Evolutionary conservation across 92 coral and sea anemone genomes (phyloP).

Genomic region (Bergia sp.): DNA sequence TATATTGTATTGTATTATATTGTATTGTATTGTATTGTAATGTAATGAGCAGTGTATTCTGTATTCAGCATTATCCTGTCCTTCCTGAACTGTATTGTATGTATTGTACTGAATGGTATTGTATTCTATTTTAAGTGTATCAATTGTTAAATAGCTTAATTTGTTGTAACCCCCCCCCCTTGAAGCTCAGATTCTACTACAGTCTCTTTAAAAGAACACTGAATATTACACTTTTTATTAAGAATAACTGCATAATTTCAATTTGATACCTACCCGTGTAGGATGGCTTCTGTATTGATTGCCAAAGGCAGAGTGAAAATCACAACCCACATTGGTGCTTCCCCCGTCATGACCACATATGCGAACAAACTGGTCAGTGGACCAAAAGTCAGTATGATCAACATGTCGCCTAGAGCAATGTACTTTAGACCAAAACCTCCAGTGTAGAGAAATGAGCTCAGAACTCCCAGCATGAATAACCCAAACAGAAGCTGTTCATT

Average conservation of each 20-base stretch:
- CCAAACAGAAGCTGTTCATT: conserved; percentile 32
- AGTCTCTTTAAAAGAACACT: too few relatives aligned
- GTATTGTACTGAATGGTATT: too few relatives aligned
- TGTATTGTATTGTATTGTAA: too few relatives aligned
- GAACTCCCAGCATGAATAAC: conserved; percentile 54
- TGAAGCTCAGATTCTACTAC: too few relatives aligned
- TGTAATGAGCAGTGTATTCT: too few relatives aligned
- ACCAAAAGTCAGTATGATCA: conserved; percentile 67
- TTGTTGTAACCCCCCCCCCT: too few relatives aligned
- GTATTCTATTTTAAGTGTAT: too few relatives aligned
- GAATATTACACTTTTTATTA: too few relatives aligned
- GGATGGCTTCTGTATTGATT: conserved; percentile 68
- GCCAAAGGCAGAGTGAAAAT: conserved; percentile 66
- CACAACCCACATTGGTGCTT: conserved; percentile 43
- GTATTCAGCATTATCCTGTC: too few relatives aligned
- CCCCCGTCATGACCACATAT: conserved; percentile 64
- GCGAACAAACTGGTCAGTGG: conserved; percentile 67
- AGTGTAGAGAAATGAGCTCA: conserved; percentile 74
- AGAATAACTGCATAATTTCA: background rate
- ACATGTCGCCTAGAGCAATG: conserved; percentile 74
- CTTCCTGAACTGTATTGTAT: too few relatives aligned
- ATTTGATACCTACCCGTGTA: conserved; percentile 65
- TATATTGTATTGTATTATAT: too few relatives aligned
- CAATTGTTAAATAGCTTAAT: too few relatives aligned
- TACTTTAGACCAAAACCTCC: conserved; percentile 81